Percentiles rank a stretch among this genome's conserved stretches.
Evolutionary conservation across 2,113 vertebrate species (phyloP).

Genomic region (Anoura caudifer): DNA sequence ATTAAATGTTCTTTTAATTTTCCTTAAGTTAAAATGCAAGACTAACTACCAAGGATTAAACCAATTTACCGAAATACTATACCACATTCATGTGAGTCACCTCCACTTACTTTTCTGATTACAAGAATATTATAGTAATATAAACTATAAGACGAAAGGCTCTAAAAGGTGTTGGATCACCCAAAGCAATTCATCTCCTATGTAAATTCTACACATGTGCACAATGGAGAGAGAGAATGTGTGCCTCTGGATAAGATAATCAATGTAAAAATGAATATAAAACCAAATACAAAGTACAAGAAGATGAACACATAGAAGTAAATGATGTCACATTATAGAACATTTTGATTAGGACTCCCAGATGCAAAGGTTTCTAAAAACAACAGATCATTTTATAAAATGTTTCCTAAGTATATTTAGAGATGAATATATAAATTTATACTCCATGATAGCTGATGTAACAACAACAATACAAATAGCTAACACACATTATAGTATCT

Average conservation of each 20-base stretch:
- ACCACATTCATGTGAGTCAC: background rate
- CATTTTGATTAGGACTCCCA: background rate
- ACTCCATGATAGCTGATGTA: background rate
- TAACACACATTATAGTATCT: background rate
- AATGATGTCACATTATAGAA: background rate
- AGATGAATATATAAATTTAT: background rate
- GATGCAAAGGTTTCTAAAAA: background rate
- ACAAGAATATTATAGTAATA: background rate
- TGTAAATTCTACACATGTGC: background rate
- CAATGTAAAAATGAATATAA: constrained; percentile 24
- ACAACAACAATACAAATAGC: background rate
- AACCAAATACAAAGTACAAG: background rate
- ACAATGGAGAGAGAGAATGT: background rate
- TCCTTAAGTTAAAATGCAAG: background rate
- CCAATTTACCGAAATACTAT: background rate
- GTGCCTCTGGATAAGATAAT: background rate
- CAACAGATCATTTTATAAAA: constrained; percentile 24
- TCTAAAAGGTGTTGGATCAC: background rate
- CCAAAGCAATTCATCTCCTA: background rate
- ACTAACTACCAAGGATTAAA: background rate
- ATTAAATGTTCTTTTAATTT: background rate
- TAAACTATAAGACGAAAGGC: background rate
- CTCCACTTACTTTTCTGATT: constrained; percentile 29
- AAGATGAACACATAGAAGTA: background rate
- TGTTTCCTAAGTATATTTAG: constrained; percentile 3